These are phyloP conservation scores for Pediacus dermestoides DNA, from an alignment of 2,888 invertebrate species.

Conservation along the genomic window DNA sequence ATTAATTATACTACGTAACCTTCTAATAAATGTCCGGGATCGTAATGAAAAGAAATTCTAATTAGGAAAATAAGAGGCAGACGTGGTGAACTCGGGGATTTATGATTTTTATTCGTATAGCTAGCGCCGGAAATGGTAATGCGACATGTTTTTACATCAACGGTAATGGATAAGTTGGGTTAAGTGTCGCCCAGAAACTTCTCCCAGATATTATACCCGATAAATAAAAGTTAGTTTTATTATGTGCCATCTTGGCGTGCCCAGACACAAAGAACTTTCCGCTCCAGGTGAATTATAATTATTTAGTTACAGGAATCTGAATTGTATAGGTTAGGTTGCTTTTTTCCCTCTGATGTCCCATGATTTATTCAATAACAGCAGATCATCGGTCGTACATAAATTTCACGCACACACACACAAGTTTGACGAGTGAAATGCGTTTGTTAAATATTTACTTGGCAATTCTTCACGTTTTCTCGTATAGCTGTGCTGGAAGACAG, in stretches of 20 bases:
- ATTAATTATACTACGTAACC: slow-evolving; percentile 35
- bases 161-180: slow-evolving; percentile 39
- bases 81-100: slow-evolving; percentile 32
- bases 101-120: slow-evolving; percentile 35
- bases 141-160: slow-evolving; percentile 37
- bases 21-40: slow-evolving; percentile 33
- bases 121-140: slow-evolving; percentile 34
- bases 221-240: slow-evolving; percentile 29
- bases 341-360: no score
- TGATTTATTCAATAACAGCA: slow-evolving; percentile 9
- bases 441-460: slow-evolving; percentile 27
- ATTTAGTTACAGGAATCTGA: no score
- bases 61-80: slow-evolving; percentile 37
- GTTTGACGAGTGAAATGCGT: slow-evolving; percentile 9
- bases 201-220: slow-evolving; percentile 26
- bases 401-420: slow-evolving; percentile 1
- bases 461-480: slow-evolving; percentile 28
- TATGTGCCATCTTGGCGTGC: no score
- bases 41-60: slow-evolving; percentile 39
- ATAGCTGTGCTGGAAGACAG: slow-evolving; percentile 24
- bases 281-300: no score
- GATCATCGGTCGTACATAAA: no score
- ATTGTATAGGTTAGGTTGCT: no score
- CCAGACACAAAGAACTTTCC: no score
- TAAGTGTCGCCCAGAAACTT: slow-evolving; percentile 26